These are phyloP conservation scores for Apodemia zela DNA, from an alignment of 2,888 invertebrate genomes.

Conservation along the genomic window DNA sequence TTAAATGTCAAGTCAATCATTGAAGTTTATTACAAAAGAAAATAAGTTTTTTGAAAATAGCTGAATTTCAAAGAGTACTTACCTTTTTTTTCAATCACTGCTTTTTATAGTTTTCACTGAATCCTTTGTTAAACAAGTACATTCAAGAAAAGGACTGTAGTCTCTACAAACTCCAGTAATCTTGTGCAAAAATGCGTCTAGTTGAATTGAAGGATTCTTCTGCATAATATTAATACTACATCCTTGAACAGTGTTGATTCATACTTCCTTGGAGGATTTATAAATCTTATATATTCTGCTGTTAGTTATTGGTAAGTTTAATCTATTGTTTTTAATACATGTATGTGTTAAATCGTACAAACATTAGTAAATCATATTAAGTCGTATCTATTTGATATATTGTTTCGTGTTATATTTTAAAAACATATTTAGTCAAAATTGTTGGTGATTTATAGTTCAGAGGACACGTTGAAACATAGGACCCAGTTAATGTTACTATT, in stretches of 20 bases:
- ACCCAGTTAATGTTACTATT: too few species aligned
- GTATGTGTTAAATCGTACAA: too few species aligned
- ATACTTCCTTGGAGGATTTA: not conserved
- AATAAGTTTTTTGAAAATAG: too few species aligned
- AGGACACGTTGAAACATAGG: too few species aligned
- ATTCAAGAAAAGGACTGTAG: not conserved
- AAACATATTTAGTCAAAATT: too few species aligned
- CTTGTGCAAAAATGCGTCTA: not conserved
- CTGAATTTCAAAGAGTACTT: too few species aligned
- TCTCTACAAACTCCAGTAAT: not conserved
- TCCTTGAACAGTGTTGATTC: conserved; percentile 18
- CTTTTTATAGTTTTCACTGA: not conserved
- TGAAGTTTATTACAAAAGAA: too few species aligned
- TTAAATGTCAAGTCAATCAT: too few species aligned
- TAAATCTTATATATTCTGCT: not conserved
- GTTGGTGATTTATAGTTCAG: too few species aligned
- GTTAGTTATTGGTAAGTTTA: not conserved
- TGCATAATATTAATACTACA: not conserved
- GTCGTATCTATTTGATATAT: too few species aligned
- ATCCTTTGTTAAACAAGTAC: not conserved
- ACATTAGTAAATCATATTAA: too few species aligned
- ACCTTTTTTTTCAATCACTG: not conserved
- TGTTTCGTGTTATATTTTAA: too few species aligned
- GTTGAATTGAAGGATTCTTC: not conserved
- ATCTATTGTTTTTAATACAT: not conserved